Evolutionary conservation across 2,888 invertebrate species (phyloP).

Genomic region (Tetramorium bicarinatum): DNA sequence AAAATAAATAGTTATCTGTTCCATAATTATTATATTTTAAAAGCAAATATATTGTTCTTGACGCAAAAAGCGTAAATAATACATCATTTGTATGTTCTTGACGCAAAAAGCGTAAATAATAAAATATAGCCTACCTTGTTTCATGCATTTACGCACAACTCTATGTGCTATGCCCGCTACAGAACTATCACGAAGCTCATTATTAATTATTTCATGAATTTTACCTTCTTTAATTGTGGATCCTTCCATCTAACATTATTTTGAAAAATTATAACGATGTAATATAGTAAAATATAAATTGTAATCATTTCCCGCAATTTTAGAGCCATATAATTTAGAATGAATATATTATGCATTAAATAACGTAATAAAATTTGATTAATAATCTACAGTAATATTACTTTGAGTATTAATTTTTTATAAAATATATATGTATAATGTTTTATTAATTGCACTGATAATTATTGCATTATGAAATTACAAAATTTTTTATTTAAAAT

Average conservation of each 20-base stretch:
- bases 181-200: too few relatives aligned
- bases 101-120: too few relatives aligned
- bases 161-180: fast-evolving
- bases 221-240: neutral
- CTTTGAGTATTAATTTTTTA: neutral
- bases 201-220: neutral
- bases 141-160: neutral
- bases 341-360: neutral
- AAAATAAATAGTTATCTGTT: neutral
- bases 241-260: constrained; percentile 10
- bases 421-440: neutral
- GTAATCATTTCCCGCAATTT: neutral
- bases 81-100: too few relatives aligned
- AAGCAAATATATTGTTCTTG: neutral
- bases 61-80: too few relatives aligned
- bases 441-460: neutral
- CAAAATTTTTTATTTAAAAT: neutral
- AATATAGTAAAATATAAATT: neutral
- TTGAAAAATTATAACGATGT: neutral
- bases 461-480: neutral
- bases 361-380: neutral
- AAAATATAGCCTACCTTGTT: neutral
- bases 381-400: neutral
- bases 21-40: neutral
- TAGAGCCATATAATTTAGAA: neutral